Base-by-base conservation (phyloP, 2,797 vertebrate genomes). In the Lepilemur ruficaudatus region DNA sequence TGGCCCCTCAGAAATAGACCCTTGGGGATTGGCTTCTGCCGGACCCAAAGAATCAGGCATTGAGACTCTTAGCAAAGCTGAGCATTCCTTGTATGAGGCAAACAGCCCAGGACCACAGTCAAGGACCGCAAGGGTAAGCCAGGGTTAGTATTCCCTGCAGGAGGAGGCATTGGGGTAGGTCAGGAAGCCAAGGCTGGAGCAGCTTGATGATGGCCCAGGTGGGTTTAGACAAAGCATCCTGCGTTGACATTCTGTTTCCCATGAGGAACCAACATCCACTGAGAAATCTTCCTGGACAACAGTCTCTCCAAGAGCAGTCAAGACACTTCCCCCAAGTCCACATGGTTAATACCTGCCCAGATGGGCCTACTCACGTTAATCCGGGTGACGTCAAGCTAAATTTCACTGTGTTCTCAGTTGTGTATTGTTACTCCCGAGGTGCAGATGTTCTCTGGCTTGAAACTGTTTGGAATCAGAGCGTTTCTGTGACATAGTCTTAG, bases 191-290 rank as follows among this genome's bases (percentile, higher is more conserved):
- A 38, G 3, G 22, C 22, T 8, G 17, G 10, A 35, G 59, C n/a
- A 38, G 18, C 48, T 13, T 14, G 14, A 20, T 2, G 7, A 20
- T 2, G 7, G 22, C 0, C 18, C 7, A 0, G 0, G 5, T 50
- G 13, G 17, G 1, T 14, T 35, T 25, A 52, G 32, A 35, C 48
- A 50, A 14, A 17, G 32, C 23, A 15, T 8, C 28, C 35, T 82
- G 72, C n/a, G 43, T 32, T 32, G 46, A 22, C 59, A 23, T 63
- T 69, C 69, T 80, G 14, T n/a, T 65, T 73, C 30, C 13, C 11
- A 28, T 7, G 43, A 25, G 28, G 30, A 81, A 28, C 23, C n/a
- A 57, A 2, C 4, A 2, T 25, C 23, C 30, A 78, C 10, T 25
- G 13, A 75, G 23, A 46, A 75, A 35, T 25, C 35, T 72, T 81